A percentile compares a stretch with the other conserved stretches of the same genome.
phyloP scores from a whole-genome alignment of 2,888 invertebrate genomes.

The Rosalia funebris region DNA sequence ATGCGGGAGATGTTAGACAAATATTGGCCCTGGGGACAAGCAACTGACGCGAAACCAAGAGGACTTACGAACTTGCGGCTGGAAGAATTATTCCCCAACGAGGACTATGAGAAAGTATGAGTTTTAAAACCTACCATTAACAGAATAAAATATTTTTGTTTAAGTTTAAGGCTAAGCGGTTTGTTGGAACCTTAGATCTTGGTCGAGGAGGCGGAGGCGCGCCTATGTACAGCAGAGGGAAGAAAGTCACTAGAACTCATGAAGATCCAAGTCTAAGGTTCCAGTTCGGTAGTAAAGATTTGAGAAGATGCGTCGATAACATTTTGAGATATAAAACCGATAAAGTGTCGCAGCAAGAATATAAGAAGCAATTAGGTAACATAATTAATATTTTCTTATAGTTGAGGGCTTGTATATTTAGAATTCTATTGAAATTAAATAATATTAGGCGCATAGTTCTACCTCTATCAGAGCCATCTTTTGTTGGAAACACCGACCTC shows the following conservation, averaged over 20 bases:
- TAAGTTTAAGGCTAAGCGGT: slow-evolving; percentile 55
- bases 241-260: slow-evolving; percentile 56
- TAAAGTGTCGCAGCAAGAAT: slow-evolving; percentile 67
- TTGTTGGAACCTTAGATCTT: slow-evolving; percentile 54
- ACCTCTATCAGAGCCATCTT: too few relatives aligned
- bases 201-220: slow-evolving; percentile 62
- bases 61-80: slow-evolving; percentile 76
- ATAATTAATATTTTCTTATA: too few relatives aligned
- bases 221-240: slow-evolving; percentile 58
- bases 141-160: slow-evolving; percentile 7
- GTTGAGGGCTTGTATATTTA: too few relatives aligned
- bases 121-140: too few relatives aligned
- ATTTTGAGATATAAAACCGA: slow-evolving; percentile 74
- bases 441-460: too few relatives aligned
- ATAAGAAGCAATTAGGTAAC: slow-evolving; percentile 73
- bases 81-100: slow-evolving; percentile 71
- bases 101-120: slow-evolving; percentile 67
- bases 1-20: slow-evolving; percentile 75
- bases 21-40: slow-evolving; percentile 82
- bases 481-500: too few relatives aligned
- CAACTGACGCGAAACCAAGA: slow-evolving; percentile 53
- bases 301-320: slow-evolving; percentile 75
- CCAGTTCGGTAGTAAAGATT: slow-evolving; percentile 68
- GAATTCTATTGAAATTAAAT: too few relatives aligned
- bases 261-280: slow-evolving; percentile 75